phyloP scores from a whole-genome alignment of 2,888 invertebrate species.

The Dasypolia templi region DNA sequence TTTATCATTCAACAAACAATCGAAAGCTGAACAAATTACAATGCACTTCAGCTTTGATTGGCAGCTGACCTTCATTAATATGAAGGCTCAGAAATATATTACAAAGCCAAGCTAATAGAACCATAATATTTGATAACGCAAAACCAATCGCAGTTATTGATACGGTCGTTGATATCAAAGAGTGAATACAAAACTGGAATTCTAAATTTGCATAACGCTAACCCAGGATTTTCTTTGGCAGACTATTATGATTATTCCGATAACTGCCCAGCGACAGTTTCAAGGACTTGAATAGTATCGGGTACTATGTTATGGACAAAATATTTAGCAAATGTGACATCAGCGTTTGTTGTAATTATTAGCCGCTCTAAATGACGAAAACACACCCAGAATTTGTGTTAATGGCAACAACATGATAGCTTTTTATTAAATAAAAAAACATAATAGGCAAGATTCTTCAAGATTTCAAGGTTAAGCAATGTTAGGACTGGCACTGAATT shows the following conservation, averaged over 20 bases:
- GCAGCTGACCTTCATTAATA: slow-evolving; percentile 14
- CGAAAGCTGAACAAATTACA: slow-evolving; percentile 8
- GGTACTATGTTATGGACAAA: slow-evolving; percentile 22
- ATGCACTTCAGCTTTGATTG: slow-evolving; percentile 4
- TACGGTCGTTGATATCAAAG: slow-evolving; percentile 17
- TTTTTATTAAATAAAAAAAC: slow-evolving; percentile 8
- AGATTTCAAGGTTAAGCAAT: slow-evolving; percentile 16
- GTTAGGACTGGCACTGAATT: slow-evolving; percentile 5
- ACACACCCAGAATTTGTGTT: slow-evolving; percentile 46
- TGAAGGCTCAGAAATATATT: slow-evolving; percentile 2
- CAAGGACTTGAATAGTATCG: slow-evolving; percentile 44
- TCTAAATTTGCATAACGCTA: slow-evolving; percentile 27
- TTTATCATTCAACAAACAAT: slow-evolving; percentile 10
- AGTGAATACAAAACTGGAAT: slow-evolving; percentile 28
- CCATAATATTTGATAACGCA: slow-evolving; percentile 23
- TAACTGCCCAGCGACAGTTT: slow-evolving; percentile 26
- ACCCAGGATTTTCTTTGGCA: slow-evolving; percentile 1
- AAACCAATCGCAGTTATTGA: slow-evolving; percentile 19
- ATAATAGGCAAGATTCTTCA: slow-evolving; percentile 6
- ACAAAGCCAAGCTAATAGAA: slow-evolving; percentile 9
- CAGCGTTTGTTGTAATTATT: slow-evolving; percentile 51
- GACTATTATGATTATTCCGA: slow-evolving; percentile 8
- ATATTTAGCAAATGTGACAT: slow-evolving; percentile 55
- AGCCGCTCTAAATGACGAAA: slow-evolving; percentile 40
- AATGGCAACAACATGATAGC: slow-evolving; percentile 35